These are phyloP conservation scores for Temnothorax nylanderi DNA, from an alignment of 1,140 invertebrate species.

Conservation along the genomic window DNA sequence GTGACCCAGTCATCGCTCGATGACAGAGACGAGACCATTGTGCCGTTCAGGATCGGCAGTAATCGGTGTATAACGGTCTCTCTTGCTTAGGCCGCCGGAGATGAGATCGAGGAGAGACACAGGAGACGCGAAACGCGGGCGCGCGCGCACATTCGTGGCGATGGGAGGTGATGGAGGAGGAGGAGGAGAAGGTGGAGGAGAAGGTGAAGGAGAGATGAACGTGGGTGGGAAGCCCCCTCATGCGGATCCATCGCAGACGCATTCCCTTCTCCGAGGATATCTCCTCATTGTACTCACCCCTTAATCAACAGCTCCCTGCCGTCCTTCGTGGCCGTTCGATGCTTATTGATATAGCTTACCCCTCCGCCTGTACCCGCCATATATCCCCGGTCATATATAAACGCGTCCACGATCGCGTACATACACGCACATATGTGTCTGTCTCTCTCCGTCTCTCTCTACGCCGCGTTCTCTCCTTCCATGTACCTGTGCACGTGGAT, in stretches of 20 bases:
- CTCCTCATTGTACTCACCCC: slow-evolving; percentile 74
- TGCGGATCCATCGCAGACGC: slow-evolving; percentile 74
- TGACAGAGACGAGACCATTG: slow-evolving; percentile 71
- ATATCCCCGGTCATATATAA: neutral
- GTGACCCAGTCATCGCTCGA: slow-evolving; percentile 71
- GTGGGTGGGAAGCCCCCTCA: slow-evolving; percentile 62
- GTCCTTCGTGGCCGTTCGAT: slow-evolving; percentile 77
- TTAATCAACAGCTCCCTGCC: slow-evolving; percentile 81
- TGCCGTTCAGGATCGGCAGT: slow-evolving; percentile 65
- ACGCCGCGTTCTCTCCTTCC: neutral
- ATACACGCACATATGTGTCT: neutral
- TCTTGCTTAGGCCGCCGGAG: slow-evolving; percentile 57
- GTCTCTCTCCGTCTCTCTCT: slow-evolving; percentile 9
- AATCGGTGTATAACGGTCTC: slow-evolving; percentile 73
- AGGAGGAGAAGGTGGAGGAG: neutral
- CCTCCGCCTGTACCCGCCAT: slow-evolving; percentile 19
- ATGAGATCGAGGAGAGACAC: slow-evolving; percentile 71
- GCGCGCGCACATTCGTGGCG: neutral
- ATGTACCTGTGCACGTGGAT: slow-evolving; percentile 47
- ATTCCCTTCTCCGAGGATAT: slow-evolving; percentile 75
- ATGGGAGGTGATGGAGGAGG: neutral
- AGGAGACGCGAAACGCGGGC: slow-evolving; percentile 9
- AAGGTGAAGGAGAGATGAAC: slow-evolving; percentile 36
- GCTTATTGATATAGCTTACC: slow-evolving; percentile 80
- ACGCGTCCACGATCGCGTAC: slow-evolving; percentile 15